phyloP scores from a whole-genome alignment of 2,888 invertebrate species.

The Pandemis heparana region DNA sequence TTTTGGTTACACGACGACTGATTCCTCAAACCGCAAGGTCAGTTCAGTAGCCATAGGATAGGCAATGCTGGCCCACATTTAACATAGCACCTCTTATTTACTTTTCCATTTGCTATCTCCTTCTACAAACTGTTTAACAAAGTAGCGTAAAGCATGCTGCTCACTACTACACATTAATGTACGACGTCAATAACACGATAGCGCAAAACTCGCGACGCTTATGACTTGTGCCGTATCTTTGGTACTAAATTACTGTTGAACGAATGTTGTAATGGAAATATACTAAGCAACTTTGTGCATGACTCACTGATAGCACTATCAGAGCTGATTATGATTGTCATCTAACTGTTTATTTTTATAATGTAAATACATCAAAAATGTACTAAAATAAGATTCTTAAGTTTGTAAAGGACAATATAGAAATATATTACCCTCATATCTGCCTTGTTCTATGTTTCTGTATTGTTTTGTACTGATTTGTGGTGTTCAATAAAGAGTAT shows the following conservation, averaged over 20 bases:
- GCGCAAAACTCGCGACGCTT: slow-evolving; percentile 5
- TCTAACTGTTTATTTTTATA: slow-evolving; percentile 7
- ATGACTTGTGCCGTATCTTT: slow-evolving; percentile 10
- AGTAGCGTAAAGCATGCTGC: too few relatives aligned
- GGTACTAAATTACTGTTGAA: slow-evolving; percentile 33
- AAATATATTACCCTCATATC: too few relatives aligned
- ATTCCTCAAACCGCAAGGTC: too few relatives aligned
- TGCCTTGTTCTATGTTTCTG: too few relatives aligned
- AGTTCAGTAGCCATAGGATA: too few relatives aligned
- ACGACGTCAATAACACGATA: background rate
- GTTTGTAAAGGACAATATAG: background rate
- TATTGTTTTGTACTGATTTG: too few relatives aligned
- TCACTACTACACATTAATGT: background rate
- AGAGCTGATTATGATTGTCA: slow-evolving; percentile 16
- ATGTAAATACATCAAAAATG: background rate
- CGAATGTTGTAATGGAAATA: slow-evolving; percentile 33
- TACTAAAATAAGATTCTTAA: background rate
- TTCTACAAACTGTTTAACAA: too few relatives aligned
- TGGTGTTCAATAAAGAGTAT: too few relatives aligned
- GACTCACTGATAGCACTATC: slow-evolving; percentile 32
- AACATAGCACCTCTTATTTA: too few relatives aligned
- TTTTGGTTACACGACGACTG: too few relatives aligned
- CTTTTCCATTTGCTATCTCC: too few relatives aligned
- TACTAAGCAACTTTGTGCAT: slow-evolving; percentile 15
- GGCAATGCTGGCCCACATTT: too few relatives aligned